phyloP scores from a whole-genome alignment of 2,797 vertebrate species.

The Argentina silus region DNA sequence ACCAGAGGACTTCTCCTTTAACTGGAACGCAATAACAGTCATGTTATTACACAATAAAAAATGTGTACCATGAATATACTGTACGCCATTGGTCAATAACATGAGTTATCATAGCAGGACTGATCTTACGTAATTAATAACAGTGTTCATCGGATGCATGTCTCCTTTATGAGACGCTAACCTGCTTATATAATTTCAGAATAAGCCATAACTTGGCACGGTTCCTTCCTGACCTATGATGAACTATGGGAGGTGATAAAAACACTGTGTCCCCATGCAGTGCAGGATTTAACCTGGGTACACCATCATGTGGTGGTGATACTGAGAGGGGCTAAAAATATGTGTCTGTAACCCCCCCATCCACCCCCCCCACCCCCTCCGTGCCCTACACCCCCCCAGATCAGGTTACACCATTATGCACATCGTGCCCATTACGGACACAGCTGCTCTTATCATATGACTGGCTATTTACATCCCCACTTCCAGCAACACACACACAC shows the following conservation, averaged over 20 bases:
- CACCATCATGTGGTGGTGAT: slow-evolving; percentile 43
- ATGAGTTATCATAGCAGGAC: no score
- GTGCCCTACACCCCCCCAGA: slow-evolving; percentile 24
- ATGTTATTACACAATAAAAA: no score
- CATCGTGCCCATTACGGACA: slow-evolving; percentile 30
- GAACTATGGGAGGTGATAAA: neutral
- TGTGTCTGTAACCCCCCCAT: slow-evolving; percentile 15
- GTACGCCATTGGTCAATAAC: no score
- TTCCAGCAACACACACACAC: slow-evolving; percentile 1
- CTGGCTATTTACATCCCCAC: slow-evolving; percentile 33
- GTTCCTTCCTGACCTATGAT: neutral
- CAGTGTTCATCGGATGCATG: no score
- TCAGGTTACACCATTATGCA: slow-evolving; percentile 27
- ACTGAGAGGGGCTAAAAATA: slow-evolving; percentile 60
- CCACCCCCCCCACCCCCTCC: neutral
- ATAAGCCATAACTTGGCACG: neutral
- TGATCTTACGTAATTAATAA: no score
- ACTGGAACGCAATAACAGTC: no score
- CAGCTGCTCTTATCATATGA: slow-evolving; percentile 46
- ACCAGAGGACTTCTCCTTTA: no score
- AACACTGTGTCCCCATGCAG: slow-evolving; percentile 28
- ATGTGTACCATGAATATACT: no score
- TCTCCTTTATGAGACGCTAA: no score
- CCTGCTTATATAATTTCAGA: no score
- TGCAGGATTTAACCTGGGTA: neutral